Conservation (phyloP, 2,797 vertebrate species). For the Ptychobarbus kaznakovi region DNA sequence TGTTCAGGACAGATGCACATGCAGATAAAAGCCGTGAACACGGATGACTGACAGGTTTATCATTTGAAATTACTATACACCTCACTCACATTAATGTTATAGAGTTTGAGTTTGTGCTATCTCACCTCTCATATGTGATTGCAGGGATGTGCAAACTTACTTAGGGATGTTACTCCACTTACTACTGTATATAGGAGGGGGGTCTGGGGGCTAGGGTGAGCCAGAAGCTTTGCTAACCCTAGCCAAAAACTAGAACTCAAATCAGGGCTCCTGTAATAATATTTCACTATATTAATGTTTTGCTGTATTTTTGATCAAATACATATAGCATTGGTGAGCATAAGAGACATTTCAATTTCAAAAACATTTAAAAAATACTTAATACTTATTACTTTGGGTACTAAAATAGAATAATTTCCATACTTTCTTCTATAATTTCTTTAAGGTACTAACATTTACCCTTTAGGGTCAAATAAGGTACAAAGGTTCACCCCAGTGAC, state of each 20-base stretch:
- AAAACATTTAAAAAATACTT: too few species aligned
- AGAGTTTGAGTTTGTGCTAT: not conserved
- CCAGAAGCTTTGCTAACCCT: not conserved
- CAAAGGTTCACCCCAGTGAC: too few species aligned
- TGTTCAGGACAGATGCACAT: slow-evolving; percentile 65
- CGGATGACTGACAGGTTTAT: slow-evolving; percentile 32
- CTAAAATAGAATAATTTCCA: too few species aligned
- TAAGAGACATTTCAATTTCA: not conserved
- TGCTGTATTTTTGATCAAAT: not conserved
- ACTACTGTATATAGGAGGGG: not conserved
- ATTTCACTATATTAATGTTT: not conserved
- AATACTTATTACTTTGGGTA: too few species aligned
- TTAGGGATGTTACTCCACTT: not conserved
- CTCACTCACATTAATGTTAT: not conserved
- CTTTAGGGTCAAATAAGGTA: too few species aligned
- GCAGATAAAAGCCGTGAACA: slow-evolving; percentile 51
- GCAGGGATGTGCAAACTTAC: not conserved
- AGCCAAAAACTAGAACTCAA: not conserved
- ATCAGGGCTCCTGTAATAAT: not conserved
- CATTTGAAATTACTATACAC: slow-evolving; percentile 30
- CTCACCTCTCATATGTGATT: slow-evolving; percentile 21
- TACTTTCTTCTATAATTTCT: too few species aligned
- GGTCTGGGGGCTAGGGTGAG: not conserved
- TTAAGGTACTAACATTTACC: too few species aligned
- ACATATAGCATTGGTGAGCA: not conserved